These are phyloP conservation scores for Molanna angustata DNA, from an alignment of 2,888 invertebrate species.

Conservation along the genomic window DNA sequence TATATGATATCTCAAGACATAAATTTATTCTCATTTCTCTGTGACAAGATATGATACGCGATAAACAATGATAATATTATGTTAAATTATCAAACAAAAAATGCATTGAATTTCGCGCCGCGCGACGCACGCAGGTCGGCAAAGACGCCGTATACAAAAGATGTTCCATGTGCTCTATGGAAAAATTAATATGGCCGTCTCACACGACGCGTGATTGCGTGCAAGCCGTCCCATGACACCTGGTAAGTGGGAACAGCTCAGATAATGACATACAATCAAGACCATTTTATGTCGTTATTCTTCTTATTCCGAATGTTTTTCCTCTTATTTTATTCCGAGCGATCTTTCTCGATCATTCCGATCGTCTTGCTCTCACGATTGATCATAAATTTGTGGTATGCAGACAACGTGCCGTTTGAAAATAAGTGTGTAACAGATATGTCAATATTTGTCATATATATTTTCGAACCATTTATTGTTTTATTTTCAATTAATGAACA, in stretches of 20 bases:
- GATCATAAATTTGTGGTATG: too few species aligned
- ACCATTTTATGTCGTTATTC: constrained; percentile 30
- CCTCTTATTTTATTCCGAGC: constrained; percentile 9
- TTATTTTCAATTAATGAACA: too few species aligned
- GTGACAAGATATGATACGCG: too few species aligned
- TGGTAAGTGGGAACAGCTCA: constrained; percentile 10
- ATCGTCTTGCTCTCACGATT: too few species aligned
- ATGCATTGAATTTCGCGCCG: not conserved
- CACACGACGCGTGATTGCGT: constrained; percentile 20
- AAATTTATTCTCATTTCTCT: too few species aligned
- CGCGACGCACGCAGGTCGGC: not conserved
- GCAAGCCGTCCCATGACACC: constrained; percentile 2
- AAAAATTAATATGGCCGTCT: constrained; percentile 29
- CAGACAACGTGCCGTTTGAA: too few species aligned
- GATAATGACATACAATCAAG: constrained; percentile 29
- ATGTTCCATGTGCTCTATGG: constrained; percentile 28
- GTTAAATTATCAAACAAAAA: too few species aligned
- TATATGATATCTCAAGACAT: too few species aligned
- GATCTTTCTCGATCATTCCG: not conserved
- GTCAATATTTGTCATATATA: too few species aligned
- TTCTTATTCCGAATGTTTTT: constrained; percentile 23
- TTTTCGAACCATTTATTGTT: too few species aligned
- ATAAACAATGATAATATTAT: not conserved
- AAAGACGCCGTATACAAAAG: not conserved
- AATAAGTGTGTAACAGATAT: too few species aligned